These are phyloP conservation scores for Antedon bifida DNA, from an alignment of 35 echinoderm and acorn worm species.

Conservation along the genomic window DNA sequence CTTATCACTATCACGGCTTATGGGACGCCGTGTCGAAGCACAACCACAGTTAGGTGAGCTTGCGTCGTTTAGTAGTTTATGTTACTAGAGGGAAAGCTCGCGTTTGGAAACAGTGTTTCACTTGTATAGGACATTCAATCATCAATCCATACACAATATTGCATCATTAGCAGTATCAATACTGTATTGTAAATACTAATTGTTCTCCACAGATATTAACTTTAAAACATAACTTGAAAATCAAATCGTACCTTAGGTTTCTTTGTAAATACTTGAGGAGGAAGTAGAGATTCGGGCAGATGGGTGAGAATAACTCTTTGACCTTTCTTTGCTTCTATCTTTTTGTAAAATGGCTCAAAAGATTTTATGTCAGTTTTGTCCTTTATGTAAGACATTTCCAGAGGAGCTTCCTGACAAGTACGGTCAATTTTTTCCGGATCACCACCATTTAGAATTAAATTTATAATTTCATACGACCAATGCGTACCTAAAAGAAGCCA, in stretches of 20 bases:
- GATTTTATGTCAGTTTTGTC: not conserved
- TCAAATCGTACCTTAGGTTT: not conserved
- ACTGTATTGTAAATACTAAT: too few relatives aligned
- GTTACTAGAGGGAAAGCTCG: too few relatives aligned
- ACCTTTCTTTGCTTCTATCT: not conserved
- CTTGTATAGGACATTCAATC: too few relatives aligned
- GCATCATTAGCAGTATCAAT: too few relatives aligned
- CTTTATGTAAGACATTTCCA: not conserved
- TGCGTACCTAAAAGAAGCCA: not conserved
- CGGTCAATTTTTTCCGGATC: not conserved
- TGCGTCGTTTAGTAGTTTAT: too few relatives aligned
- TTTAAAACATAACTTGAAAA: too few relatives aligned
- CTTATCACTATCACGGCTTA: too few relatives aligned
- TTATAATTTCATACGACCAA: not conserved
- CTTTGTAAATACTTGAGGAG: not conserved
- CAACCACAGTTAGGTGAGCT: too few relatives aligned
- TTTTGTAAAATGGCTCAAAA: not conserved
- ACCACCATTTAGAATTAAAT: not conserved
- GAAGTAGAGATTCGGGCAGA: not conserved
- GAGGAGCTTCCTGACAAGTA: not conserved
- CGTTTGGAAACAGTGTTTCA: too few relatives aligned
- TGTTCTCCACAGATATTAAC: too few relatives aligned
- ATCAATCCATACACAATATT: too few relatives aligned
- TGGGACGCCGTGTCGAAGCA: too few relatives aligned
- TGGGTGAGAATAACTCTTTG: not conserved